A percentile compares a stretch with the other conserved stretches of the same genome.
phyloP scores from a whole-genome alignment of 92 coral and sea anemone genomes.

The Phenganax marumi region DNA sequence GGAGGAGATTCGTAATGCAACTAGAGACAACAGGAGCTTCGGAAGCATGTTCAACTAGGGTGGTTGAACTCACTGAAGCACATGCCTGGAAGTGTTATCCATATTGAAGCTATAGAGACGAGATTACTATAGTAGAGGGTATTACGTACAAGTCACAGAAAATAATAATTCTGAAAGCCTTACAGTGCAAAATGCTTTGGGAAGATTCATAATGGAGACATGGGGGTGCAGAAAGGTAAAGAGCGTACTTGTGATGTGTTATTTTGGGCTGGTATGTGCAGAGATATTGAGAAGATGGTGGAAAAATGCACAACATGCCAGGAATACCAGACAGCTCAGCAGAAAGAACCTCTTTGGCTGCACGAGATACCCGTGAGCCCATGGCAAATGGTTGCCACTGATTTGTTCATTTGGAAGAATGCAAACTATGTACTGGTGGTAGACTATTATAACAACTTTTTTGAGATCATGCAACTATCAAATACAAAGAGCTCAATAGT shows the following conservation, averaged over 20 bases:
- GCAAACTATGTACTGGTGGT: conserved; percentile 19
- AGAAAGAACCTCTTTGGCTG: conserved; percentile 58
- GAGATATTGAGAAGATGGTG: conserved; percentile 46
- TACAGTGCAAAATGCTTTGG: conserved; percentile 9
- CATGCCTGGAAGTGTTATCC: background rate
- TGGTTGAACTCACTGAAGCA: conserved; percentile 4
- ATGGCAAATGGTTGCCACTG: conserved; percentile 54
- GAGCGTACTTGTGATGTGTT: conserved; percentile 61
- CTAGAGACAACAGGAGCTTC: no score
- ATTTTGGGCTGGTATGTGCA: conserved; percentile 50
- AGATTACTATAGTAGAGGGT: conserved; percentile 58
- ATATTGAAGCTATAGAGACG: conserved; percentile 56
- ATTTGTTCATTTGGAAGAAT: conserved; percentile 23
- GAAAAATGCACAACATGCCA: conserved; percentile 53
- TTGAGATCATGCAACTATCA: background rate
- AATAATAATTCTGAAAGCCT: background rate
- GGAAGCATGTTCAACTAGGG: no score
- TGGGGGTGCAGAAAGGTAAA: conserved; percentile 56
- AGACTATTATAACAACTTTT: conserved; percentile 32
- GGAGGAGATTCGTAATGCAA: no score
- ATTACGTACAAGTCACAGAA: no score
- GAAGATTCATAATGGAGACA: conserved; percentile 59
- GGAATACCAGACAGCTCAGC: conserved; percentile 38
- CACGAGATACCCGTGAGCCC: conserved; percentile 46
- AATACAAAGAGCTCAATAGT: conserved; percentile 4